phyloP scores from a whole-genome alignment of 2,113 vertebrate species.

The Ameiurus melas region DNA sequence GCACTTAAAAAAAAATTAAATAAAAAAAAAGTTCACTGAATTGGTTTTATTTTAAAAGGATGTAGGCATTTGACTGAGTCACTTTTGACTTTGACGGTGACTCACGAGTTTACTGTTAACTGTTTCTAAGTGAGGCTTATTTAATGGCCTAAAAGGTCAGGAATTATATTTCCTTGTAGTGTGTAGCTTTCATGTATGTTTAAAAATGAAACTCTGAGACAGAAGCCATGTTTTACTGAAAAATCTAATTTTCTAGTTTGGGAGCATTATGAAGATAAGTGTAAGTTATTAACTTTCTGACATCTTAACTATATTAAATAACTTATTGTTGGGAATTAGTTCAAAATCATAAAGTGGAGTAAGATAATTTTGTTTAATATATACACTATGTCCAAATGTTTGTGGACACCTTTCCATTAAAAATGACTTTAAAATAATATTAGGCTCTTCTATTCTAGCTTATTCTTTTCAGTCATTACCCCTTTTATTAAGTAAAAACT shows the following conservation, averaged over 20 bases:
- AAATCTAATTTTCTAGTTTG: neutral
- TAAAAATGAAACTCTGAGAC: neutral
- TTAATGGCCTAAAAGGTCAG: neutral
- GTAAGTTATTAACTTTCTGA: neutral
- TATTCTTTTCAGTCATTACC: neutral
- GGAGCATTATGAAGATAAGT: neutral
- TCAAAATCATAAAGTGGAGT: neutral
- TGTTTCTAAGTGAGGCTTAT: neutral
- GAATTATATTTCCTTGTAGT: neutral
- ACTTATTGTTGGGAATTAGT: neutral
- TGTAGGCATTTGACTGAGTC: neutral
- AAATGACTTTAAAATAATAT: neutral
- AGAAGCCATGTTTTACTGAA: neutral
- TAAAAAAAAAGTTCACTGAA: too few relatives aligned
- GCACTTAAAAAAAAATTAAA: too few relatives aligned
- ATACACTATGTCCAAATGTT: neutral
- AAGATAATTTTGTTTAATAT: neutral
- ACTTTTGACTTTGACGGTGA: neutral
- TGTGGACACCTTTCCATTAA: too few relatives aligned
- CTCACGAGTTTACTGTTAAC: neutral
- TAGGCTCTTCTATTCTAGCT: neutral
- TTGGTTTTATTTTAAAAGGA: neutral
- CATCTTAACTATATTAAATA: neutral
- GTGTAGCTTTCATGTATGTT: neutral
- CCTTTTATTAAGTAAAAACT: constrained; percentile 10